phyloP scores from a whole-genome alignment of 2,888 invertebrate species.

The Phalangium opilio region DNA sequence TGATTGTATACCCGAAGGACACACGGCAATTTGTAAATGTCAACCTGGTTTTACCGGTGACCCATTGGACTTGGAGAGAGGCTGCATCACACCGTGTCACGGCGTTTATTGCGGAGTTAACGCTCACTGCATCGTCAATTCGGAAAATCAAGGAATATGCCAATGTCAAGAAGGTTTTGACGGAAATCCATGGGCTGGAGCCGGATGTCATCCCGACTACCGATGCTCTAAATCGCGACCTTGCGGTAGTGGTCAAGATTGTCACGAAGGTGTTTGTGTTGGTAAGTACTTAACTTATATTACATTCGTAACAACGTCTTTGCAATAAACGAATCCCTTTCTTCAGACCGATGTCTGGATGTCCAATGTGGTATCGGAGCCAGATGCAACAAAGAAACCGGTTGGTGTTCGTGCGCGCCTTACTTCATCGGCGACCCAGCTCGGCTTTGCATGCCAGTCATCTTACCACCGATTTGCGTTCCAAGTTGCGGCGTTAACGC shows the following conservation, averaged over 20 bases:
- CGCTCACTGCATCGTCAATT: slow-evolving; percentile 53
- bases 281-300: neutral
- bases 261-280: neutral
- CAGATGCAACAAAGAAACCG: slow-evolving; percentile 59
- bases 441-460: slow-evolving; percentile 66
- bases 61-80: slow-evolving; percentile 38
- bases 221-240: neutral
- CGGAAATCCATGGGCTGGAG: slow-evolving; percentile 84
- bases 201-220: slow-evolving; percentile 43
- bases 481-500: slow-evolving; percentile 68
- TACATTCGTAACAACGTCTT: neutral
- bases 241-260: neutral
- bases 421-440: slow-evolving; percentile 80
- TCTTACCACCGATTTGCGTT: slow-evolving; percentile 56
- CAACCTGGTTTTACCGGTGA: slow-evolving; percentile 68
- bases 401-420: slow-evolving; percentile 70
- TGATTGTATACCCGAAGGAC: slow-evolving; percentile 71
- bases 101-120: slow-evolving; percentile 28
- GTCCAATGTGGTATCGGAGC: slow-evolving; percentile 78
- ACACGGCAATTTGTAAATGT: slow-evolving; percentile 67
- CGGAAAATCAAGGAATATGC: slow-evolving; percentile 62
- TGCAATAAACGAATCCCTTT: neutral
- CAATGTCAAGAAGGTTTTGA: slow-evolving; percentile 70
- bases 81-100: slow-evolving; percentile 22
- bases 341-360: slow-evolving; percentile 55